Conservation (phyloP, 2,888 invertebrate species). For the Epiblema foenella region DNA sequence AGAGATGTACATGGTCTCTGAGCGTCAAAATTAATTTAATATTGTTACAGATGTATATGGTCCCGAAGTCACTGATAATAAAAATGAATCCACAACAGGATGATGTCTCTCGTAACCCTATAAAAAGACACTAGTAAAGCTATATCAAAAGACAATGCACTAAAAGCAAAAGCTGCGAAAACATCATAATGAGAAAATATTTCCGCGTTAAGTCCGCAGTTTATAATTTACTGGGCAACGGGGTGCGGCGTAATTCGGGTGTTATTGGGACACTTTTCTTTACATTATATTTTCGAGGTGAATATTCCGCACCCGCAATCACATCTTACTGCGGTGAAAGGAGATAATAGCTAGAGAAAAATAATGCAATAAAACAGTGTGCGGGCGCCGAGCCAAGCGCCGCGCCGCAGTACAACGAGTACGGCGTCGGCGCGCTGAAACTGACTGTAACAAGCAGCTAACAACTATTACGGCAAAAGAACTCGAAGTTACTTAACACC, state of each 20-base stretch:
- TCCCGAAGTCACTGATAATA: too few species aligned
- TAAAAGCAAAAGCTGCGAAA: neutral
- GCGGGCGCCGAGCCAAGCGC: constrained; percentile 25
- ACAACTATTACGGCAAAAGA: too few species aligned
- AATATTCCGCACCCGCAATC: constrained; percentile 14
- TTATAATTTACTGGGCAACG: neutral
- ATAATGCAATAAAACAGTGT: constrained; percentile 31
- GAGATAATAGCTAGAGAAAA: constrained; percentile 33
- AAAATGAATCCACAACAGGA: too few species aligned
- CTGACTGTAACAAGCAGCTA: too few species aligned
- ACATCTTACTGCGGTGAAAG: constrained; percentile 25
- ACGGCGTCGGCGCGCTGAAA: too few species aligned
- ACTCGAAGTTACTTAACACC: too few species aligned
- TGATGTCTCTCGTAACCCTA: too few species aligned
- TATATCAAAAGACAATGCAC: neutral
- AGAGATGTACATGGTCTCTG: too few species aligned
- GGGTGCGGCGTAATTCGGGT: neutral
- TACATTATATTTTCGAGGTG: neutral
- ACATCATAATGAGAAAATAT: constrained; percentile 13
- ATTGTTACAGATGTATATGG: too few species aligned
- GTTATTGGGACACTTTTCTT: neutral
- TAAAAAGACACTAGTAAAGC: neutral
- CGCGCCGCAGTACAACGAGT: neutral
- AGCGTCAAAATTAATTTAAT: too few species aligned
- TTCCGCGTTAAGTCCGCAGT: constrained; percentile 4